These are phyloP conservation scores for Peromyscus maniculatus DNA, from an alignment of 2,113 vertebrate species.

Conservation along the genomic window DNA sequence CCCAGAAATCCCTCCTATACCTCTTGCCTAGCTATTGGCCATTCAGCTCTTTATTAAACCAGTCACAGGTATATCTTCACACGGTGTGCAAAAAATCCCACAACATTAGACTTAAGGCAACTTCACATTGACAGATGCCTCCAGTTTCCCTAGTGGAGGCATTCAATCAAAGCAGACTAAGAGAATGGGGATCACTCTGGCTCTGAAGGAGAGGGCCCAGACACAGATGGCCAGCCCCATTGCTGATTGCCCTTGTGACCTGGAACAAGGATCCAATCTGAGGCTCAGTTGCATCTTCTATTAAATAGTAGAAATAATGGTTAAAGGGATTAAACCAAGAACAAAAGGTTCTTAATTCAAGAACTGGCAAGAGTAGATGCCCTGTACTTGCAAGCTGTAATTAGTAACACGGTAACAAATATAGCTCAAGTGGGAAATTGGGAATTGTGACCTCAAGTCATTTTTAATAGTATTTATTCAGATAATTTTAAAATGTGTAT, in stretches of 20 bases:
- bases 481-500: background rate
- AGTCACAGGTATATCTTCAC: background rate
- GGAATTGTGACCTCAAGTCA: background rate
- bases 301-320: background rate
- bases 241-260: background rate
- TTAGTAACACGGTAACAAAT: background rate
- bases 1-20: background rate
- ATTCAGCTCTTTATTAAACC: background rate
- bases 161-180: background rate
- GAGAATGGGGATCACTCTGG: fast-evolving
- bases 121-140: background rate
- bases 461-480: slow-evolving; percentile 10
- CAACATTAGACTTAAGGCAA: background rate
- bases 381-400: background rate
- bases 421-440: background rate
- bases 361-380: background rate
- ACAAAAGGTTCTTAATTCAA: background rate
- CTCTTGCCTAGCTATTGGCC: background rate
- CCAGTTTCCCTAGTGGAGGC: background rate
- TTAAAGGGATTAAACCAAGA: background rate
- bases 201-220: background rate
- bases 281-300: background rate
- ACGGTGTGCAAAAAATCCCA: background rate
- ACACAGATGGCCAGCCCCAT: background rate
- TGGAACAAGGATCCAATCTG: background rate